Evolutionary conservation across 1,140 invertebrate genomes (phyloP).

Genomic region (Pseudomyrmex sp.): DNA sequence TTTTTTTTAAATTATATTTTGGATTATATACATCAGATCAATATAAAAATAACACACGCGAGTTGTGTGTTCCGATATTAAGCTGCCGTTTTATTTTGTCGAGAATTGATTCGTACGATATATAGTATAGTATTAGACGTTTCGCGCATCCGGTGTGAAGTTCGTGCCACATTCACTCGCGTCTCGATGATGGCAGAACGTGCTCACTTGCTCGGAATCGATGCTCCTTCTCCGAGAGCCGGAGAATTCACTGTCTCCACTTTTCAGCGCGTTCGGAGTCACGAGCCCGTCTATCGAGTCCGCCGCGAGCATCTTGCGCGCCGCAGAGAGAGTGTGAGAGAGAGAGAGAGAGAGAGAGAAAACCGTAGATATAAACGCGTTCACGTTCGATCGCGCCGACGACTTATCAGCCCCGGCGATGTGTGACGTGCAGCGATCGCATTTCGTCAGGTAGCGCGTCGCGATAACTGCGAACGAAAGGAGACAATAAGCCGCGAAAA

Average conservation of each 20-base stretch:
- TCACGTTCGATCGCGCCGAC: slow-evolving; percentile 43
- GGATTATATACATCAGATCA: neutral
- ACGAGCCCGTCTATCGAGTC: slow-evolving; percentile 45
- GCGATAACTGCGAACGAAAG: slow-evolving; percentile 47
- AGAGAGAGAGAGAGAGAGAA: neutral
- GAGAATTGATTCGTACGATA: slow-evolving; percentile 40
- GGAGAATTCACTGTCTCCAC: slow-evolving; percentile 52
- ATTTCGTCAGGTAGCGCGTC: slow-evolving; percentile 35
- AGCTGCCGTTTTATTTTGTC: slow-evolving; percentile 15
- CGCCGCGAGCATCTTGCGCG: slow-evolving; percentile 41
- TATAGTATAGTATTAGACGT: slow-evolving; percentile 36
- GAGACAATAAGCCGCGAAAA: slow-evolving; percentile 50
- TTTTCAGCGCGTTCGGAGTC: slow-evolving; percentile 51
- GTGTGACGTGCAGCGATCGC: slow-evolving; percentile 43
- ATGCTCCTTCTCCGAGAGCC: slow-evolving; percentile 11
- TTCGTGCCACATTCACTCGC: slow-evolving; percentile 40
- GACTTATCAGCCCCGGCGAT: slow-evolving; percentile 47
- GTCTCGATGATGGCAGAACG: slow-evolving; percentile 33
- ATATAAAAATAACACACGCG: no score
- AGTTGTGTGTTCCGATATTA: slow-evolving; percentile 9
- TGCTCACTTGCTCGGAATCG: slow-evolving; percentile 10
- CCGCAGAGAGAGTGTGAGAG: neutral
- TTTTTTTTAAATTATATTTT: neutral
- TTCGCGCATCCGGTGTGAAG: slow-evolving; percentile 48
- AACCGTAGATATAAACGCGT: slow-evolving; percentile 36